These are phyloP conservation scores for Drusus annulatus DNA, from an alignment of 1,140 invertebrate species.

Conservation along the genomic window DNA sequence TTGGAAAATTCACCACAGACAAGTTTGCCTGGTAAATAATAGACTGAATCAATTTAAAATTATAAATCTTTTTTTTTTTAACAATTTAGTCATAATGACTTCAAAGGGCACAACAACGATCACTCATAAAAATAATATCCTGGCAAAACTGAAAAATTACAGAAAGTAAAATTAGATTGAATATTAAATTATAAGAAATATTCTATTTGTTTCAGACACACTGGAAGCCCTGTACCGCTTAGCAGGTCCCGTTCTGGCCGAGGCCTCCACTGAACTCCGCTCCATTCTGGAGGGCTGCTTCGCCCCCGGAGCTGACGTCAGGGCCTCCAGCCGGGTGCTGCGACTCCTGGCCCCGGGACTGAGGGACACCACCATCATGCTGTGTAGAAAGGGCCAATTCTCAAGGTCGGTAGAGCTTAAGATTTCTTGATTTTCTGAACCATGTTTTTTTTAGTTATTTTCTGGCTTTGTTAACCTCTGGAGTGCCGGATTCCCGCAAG, in stretches of 20 bases:
- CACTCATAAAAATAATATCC: too few relatives aligned
- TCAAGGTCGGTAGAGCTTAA: slow-evolving; percentile 38
- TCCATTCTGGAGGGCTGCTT: slow-evolving; percentile 45
- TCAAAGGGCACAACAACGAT: too few relatives aligned
- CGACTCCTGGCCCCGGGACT: slow-evolving; percentile 12
- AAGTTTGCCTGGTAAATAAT: neutral
- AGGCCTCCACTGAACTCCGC: slow-evolving; percentile 13
- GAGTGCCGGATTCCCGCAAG: too few relatives aligned
- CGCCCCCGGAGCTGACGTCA: neutral
- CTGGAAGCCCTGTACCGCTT: slow-evolving; percentile 26
- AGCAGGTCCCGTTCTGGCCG: slow-evolving; percentile 37
- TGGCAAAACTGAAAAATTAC: too few relatives aligned
- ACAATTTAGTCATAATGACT: too few relatives aligned
- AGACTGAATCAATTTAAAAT: too few relatives aligned
- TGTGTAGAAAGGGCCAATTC: slow-evolving; percentile 51
- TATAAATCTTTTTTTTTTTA: too few relatives aligned
- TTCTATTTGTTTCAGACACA: slow-evolving; percentile 12
- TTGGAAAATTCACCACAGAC: neutral
- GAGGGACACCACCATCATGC: slow-evolving; percentile 49
- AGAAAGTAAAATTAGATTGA: too few relatives aligned
- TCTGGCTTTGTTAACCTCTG: too few relatives aligned
- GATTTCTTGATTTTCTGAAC: too few relatives aligned
- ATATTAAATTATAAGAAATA: too few relatives aligned
- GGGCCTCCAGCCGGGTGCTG: neutral
- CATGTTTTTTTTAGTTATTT: too few relatives aligned